Conservation (phyloP, 2,797 vertebrate species). For the Sebastes jordani region DNA sequence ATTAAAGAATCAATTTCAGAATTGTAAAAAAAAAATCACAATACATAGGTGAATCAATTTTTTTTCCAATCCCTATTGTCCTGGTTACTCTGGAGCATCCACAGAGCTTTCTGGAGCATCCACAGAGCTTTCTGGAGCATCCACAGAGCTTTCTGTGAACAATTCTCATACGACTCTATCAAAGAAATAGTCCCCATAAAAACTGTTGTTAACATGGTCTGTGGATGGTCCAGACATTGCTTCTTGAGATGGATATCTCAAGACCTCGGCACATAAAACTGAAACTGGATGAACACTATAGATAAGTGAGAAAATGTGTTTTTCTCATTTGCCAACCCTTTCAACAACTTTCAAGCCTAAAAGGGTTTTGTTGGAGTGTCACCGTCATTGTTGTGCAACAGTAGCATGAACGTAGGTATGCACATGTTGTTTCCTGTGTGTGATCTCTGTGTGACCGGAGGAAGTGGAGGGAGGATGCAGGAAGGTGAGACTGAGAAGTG, state of each 20-base stretch:
- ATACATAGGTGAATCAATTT: no score
- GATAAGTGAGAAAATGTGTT: not conserved
- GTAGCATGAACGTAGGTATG: not conserved
- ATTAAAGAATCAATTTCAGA: no score
- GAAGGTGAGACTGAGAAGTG: conserved; percentile 55
- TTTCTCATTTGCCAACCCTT: not conserved
- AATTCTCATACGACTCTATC: not conserved
- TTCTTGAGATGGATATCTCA: not conserved
- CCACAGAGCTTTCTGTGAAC: not conserved
- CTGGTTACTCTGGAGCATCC: not conserved
- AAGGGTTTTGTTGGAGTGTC: not conserved
- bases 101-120: not conserved
- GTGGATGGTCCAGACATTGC: not conserved
- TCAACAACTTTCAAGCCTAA: not conserved
- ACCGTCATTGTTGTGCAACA: not conserved
- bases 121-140: not conserved
- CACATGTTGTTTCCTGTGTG: conserved; percentile 32
- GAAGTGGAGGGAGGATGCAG: conserved; percentile 39
- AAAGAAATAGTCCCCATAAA: not conserved
- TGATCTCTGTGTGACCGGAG: conserved; percentile 47
- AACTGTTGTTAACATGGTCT: not conserved
- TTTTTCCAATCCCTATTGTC: no score
- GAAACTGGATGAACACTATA: not conserved
- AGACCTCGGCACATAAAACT: not conserved
- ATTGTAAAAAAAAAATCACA: no score